Evolutionary conservation across 1,140 invertebrate species (phyloP).

Genomic region (Coelopa frigida): DNA sequence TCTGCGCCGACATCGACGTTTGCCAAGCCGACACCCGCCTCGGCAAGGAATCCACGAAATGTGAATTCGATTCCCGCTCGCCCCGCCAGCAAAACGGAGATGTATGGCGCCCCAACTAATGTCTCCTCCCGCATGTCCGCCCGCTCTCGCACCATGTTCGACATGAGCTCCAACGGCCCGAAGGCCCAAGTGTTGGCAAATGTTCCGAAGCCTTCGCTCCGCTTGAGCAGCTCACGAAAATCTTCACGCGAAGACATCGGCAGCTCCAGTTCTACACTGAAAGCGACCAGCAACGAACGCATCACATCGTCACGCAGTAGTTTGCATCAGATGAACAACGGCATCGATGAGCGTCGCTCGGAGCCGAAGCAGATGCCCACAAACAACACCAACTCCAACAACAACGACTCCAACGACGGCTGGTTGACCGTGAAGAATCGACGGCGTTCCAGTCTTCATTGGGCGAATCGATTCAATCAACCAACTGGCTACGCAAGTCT

Average conservation of each 20-base stretch:
- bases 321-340: constrained; percentile 4
- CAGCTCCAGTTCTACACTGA: constrained; percentile 39
- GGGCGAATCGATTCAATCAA: constrained; percentile 59
- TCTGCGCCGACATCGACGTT: neutral
- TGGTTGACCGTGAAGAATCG: constrained; percentile 60
- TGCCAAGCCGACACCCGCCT: neutral
- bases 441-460: constrained; percentile 52
- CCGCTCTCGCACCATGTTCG: constrained; percentile 41
- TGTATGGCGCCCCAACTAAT: constrained; percentile 34
- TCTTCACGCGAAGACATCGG: constrained; percentile 34
- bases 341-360: constrained; percentile 26
- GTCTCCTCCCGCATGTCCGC: constrained; percentile 33
- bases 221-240: constrained; percentile 8
- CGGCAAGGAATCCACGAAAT: no score
- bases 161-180: constrained; percentile 25
- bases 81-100: constrained; percentile 30
- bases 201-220: neutral
- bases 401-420: constrained; percentile 52
- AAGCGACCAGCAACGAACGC: constrained; percentile 40
- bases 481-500: constrained; percentile 60
- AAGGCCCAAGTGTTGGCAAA: neutral
- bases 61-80: constrained; percentile 27
- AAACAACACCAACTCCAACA: constrained; percentile 32
- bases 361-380: constrained; percentile 22
- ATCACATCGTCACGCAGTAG: constrained; percentile 25